Evolutionary conservation across 2,797 vertebrate species (phyloP), one percentile per base, ranked within the genome.

Genomic region (Mionectes olivaceus): DNA sequence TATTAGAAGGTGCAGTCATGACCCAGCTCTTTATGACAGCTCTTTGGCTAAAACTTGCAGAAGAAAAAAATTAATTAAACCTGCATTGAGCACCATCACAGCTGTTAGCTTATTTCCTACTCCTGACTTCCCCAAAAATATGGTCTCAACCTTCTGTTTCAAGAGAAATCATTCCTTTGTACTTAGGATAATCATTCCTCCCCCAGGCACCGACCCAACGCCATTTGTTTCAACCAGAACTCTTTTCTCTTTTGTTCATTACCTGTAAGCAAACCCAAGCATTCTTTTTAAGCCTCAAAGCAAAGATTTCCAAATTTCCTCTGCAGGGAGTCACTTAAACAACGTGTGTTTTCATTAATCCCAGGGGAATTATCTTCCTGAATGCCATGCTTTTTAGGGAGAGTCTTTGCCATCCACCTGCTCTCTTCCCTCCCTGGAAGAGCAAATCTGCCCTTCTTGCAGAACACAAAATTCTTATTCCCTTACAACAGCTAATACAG

Each of bases 221-320:
- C 67, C 74, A 95, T 93, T 91, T 94, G 91, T 80, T 86, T 41
- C 2, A 6, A 91, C 67, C 74, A 86, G 83, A 41, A 59, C 89
- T 64, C 55, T 84, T 76, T 87, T 84, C 74, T 82, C 77, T 93
- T 96, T 94, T 94, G 84, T 94, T 94, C 87, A 73, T 88, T 94
- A 96, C 96, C 94, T 97, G 94, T 81, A 94, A 89, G 83, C 82
- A 95, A 96, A 93, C 83, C 85, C 87, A 90, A 94, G 70, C 3
- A 0, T 50, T 94, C 80, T 67, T 94, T 89, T 94, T 87, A 91
- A 94, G 85, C 93, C 91, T 80, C 46, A 63, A 76, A 86, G 89
- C 89, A 95, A 91, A 87, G 73, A 88, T 79, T 89, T 96, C 94
- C 82, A 94, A 87, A 92, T 93, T 95, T 96, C 89, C 80, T 93